Evolutionary conservation across 2,888 invertebrate genomes (phyloP).

Genomic region (Leptopilina myrica): DNA sequence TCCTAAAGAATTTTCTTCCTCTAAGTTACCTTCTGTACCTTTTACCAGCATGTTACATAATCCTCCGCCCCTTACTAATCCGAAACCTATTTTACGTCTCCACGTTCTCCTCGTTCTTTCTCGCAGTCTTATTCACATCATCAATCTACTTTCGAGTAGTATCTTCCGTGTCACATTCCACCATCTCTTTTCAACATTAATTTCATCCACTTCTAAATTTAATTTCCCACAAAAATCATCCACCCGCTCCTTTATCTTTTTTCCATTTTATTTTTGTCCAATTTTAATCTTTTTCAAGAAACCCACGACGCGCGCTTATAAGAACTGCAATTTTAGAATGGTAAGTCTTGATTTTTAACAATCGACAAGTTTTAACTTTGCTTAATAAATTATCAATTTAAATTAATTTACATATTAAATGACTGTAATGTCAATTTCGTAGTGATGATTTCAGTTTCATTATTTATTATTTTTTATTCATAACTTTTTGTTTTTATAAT

Average conservation of each 20-base stretch:
- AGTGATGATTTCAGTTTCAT: too few relatives aligned
- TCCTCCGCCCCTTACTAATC: conserved; percentile 47
- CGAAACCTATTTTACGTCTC: conserved; percentile 36
- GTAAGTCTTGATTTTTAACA: conserved; percentile 54
- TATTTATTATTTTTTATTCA: not conserved
- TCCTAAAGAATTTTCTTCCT: conserved; percentile 41
- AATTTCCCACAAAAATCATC: conserved; percentile 47
- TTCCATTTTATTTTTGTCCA: conserved; percentile 51
- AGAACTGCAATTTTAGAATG: conserved; percentile 57
- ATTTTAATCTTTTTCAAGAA: conserved; percentile 57
- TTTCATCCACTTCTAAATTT: conserved; percentile 49
- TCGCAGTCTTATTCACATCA: conserved; percentile 52
- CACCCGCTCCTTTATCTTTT: conserved; percentile 45
- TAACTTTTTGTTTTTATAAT: too few relatives aligned
- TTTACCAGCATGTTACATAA: conserved; percentile 51
- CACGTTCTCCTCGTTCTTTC: conserved; percentile 48
- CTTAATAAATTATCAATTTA: too few relatives aligned
- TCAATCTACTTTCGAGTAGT: conserved; percentile 55
- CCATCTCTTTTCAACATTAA: conserved; percentile 44
- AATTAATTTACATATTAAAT: too few relatives aligned
- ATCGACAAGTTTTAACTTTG: too few relatives aligned
- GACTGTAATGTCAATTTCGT: too few relatives aligned
- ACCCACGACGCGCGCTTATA: conserved; percentile 54
- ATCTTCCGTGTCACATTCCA: conserved; percentile 49
- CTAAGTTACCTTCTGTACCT: conserved; percentile 22